A percentile compares a stretch with the other conserved stretches of the same genome.
Conservation (phyloP, 2,797 vertebrate genomes). For the Capromys pilorides region DNA sequence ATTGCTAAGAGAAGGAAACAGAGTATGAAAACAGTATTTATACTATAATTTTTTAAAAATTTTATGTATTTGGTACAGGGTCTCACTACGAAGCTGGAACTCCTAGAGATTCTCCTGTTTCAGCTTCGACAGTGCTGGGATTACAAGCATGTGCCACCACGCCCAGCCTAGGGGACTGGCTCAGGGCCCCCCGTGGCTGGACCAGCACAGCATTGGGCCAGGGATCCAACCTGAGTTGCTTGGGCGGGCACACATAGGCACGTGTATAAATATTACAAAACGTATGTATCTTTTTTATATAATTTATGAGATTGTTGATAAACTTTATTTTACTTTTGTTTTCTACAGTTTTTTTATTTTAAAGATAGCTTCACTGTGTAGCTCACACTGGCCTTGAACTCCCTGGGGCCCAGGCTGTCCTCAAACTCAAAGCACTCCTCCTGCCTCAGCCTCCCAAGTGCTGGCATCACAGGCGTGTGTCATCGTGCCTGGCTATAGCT, state of each 20-base stretch:
- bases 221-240: too few species aligned
- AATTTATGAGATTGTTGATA: not conserved
- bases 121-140: too few species aligned
- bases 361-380: not conserved
- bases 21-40: not conserved
- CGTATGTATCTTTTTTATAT: not conserved
- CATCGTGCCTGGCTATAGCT: not conserved
- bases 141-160: too few species aligned
- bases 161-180: too few species aligned
- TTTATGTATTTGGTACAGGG: too few species aligned
- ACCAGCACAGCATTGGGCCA: too few species aligned
- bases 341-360: too few species aligned
- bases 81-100: too few species aligned
- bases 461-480: not conserved
- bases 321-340: conserved; percentile 9
- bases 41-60: not conserved
- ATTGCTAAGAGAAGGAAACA: not conserved
- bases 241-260: too few species aligned
- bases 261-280: too few species aligned
- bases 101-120: too few species aligned
- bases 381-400: not conserved
- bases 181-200: too few species aligned
- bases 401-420: not conserved
- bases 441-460: not conserved
- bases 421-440: not conserved